Conservation (phyloP, 1,140 invertebrate genomes). For the Grapholita molesta region DNA sequence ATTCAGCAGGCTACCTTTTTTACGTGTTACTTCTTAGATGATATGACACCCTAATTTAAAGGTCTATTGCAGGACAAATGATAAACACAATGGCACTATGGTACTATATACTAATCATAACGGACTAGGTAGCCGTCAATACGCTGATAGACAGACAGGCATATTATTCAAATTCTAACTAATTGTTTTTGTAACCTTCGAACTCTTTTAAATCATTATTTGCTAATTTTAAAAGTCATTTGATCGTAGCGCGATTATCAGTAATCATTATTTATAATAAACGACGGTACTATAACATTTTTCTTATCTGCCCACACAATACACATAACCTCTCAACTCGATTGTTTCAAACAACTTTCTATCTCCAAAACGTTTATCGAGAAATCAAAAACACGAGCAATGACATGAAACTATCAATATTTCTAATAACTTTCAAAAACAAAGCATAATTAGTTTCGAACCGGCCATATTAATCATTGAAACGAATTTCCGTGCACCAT, state of each 20-base stretch:
- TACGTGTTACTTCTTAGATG: too few species aligned
- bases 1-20: not conserved
- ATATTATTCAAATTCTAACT: not conserved
- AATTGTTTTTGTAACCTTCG: not conserved
- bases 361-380: slow-evolving; percentile 68
- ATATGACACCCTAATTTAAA: too few species aligned
- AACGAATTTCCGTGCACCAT: slow-evolving; percentile 73
- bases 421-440: slow-evolving; percentile 76
- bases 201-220: not conserved
- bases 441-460: slow-evolving; percentile 70
- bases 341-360: slow-evolving; percentile 65
- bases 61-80: too few species aligned
- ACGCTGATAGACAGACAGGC: not conserved
- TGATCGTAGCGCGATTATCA: not conserved
- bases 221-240: not conserved
- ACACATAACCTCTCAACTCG: slow-evolving; percentile 48
- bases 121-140: too few species aligned
- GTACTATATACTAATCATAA: too few species aligned
- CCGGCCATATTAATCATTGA: slow-evolving; percentile 76
- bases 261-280: slow-evolving; percentile 1
- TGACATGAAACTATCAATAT: slow-evolving; percentile 77
- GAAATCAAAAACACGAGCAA: slow-evolving; percentile 68
- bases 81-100: too few species aligned
- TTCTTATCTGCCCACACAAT: slow-evolving; percentile 45
- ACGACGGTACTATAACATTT: not conserved